phyloP scores from a whole-genome alignment of 2,797 vertebrate species.

The Zenarchopterus dispar region DNA sequence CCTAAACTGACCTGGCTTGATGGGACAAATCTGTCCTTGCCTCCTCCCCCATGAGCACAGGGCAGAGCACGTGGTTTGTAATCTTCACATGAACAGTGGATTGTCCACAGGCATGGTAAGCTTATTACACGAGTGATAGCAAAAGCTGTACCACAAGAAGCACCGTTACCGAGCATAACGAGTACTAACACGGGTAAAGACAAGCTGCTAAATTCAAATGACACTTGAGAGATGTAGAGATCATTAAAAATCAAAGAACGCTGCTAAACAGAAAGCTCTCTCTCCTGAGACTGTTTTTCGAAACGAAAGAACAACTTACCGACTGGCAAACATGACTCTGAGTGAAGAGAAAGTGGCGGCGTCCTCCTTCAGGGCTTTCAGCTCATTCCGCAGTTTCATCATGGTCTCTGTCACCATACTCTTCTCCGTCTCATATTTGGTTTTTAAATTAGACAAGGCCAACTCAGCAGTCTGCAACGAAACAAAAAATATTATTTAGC shows the following conservation, averaged over 20 bases:
- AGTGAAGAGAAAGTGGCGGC: conserved; percentile 89
- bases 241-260: not conserved
- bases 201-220: not conserved
- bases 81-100: conserved; percentile 75
- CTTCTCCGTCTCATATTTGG: conserved; percentile 90
- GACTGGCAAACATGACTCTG: conserved; percentile 88
- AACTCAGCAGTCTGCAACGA: conserved; percentile 86
- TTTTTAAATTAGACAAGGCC: conserved; percentile 88
- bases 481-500: conserved; percentile 2
- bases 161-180: conserved; percentile 36
- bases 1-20: conserved; percentile 49
- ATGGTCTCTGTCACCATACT: conserved; percentile 87
- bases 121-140: conserved; percentile 68
- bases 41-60: conserved; percentile 56
- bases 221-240: not conserved
- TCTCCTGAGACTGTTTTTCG: not conserved
- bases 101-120: conserved; percentile 71
- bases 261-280: not conserved
- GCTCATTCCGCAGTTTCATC: conserved; percentile 88
- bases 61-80: conserved; percentile 76
- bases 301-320: conserved; percentile 70
- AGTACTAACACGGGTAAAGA: not conserved
- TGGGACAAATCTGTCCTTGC: conserved; percentile 54
- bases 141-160: conserved; percentile 44
- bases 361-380: conserved; percentile 89